These are phyloP conservation scores for Pangasius larnaudii DNA, from an alignment of 2,797 vertebrate species.

Conservation along the genomic window DNA sequence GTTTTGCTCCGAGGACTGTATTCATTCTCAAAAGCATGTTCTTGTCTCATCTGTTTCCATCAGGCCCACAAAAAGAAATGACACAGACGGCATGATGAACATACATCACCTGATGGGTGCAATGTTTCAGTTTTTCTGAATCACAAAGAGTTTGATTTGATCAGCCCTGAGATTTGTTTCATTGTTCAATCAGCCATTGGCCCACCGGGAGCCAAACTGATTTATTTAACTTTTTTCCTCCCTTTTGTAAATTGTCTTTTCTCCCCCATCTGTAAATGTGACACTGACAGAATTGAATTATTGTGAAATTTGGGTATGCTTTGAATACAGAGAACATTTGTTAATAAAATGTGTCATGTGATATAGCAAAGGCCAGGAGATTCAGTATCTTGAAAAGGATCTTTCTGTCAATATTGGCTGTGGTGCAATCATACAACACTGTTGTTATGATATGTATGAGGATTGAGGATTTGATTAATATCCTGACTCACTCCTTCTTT, in stretches of 20 bases:
- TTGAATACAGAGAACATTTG: neutral
- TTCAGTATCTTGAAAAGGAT: neutral
- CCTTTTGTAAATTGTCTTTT: neutral
- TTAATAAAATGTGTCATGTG: slow-evolving; percentile 6
- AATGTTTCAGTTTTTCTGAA: neutral
- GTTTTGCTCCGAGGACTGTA: neutral
- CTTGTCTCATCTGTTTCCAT: neutral
- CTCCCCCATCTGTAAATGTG: neutral
- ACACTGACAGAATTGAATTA: slow-evolving; percentile 6
- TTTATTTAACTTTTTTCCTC: neutral
- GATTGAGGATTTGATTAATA: neutral
- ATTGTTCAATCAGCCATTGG: neutral
- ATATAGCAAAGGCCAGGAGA: neutral
- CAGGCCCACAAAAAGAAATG: neutral
- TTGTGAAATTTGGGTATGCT: neutral
- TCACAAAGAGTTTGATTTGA: neutral
- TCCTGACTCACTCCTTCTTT: neutral
- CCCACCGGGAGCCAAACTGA: neutral
- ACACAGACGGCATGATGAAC: neutral
- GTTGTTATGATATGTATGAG: neutral
- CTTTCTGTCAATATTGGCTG: neutral
- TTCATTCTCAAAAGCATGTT: neutral
- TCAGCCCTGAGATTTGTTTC: neutral
- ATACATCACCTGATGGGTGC: neutral
- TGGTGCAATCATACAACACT: neutral